Evolutionary conservation across 2,888 invertebrate species (phyloP), one percentile per base, ranked within the genome.

Genomic region (Plebejus argus): DNA sequence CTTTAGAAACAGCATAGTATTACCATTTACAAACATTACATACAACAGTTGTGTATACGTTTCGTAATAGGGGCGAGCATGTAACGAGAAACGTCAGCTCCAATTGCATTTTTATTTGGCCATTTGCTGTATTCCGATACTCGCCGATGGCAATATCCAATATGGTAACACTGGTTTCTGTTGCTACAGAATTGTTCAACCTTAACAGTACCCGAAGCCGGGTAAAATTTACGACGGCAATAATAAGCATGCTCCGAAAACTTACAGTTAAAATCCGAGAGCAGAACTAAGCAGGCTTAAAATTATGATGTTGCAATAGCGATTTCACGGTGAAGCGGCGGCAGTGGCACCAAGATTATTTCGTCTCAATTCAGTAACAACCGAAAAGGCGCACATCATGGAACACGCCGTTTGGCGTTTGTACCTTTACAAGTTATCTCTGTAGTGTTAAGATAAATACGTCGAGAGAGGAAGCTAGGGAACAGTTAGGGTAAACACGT

Each of bases 401-500:
- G 23, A 61, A 23, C 10, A 23, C 12, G 61, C 23, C 28, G 20
- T 7, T 15, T 33, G 10, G 2, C 58, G 5, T 4, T 15, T 33
- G 28, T 66, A 66, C 66, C 66, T 66, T 66, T 66, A 15, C 3
- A 28, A 66, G 66, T 28, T 66, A 66, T 66, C 6, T 12, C 28
- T 66, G 28, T 66, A 15, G 28, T 66, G 28, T 66, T 33, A 20
- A 23, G 12, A 23, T 66, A 66, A 66, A 66, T 66, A 66, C 4
- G 66, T 66, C 20, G 28, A 23, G 78, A 76, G 77, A 76, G 77
- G 74, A 78, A 76, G 49, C 56, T 56, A 78, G 76, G 56, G 77
- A 72, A 74, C 71, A 70, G 70, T 49, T 78, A 75, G 58, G 78
- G 86, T 86, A 88, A 87, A 87, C 87, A 88, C 79, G 82, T 82